Conservation (phyloP, 37 sponge, comb jelly and placozoan genomes). For the Agelas oroides region DNA sequence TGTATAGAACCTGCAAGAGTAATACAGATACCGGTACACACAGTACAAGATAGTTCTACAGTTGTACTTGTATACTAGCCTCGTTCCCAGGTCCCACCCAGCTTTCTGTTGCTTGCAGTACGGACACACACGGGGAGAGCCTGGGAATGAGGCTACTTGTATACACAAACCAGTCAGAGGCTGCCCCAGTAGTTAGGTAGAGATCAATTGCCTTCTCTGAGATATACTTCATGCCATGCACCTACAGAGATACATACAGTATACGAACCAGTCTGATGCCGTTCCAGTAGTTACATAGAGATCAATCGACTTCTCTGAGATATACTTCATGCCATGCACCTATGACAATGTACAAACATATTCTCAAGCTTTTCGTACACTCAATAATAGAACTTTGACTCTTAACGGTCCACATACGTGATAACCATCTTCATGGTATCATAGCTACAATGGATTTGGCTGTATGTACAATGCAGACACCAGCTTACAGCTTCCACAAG, state of each 20-base stretch:
- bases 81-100: no score
- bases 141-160: no score
- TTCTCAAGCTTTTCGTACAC: no score
- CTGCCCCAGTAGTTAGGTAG: conserved; percentile 66
- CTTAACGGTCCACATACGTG: no score
- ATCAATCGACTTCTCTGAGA: conserved; percentile 35
- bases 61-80: no score
- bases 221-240: conserved; percentile 40
- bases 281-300: conserved; percentile 69
- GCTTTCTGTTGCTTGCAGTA: no score
- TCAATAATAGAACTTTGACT: no score
- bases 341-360: not conserved
- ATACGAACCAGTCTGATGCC: conserved; percentile 78
- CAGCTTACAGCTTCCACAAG: not conserved
- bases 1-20: conserved; percentile 81
- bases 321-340: conserved; percentile 44
- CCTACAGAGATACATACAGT: not conserved
- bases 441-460: not conserved
- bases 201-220: conserved; percentile 48
- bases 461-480: no score
- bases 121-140: no score
- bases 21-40: no score
- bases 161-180: conserved; percentile 60
- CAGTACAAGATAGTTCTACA: no score
- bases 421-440: not conserved